Evolutionary conservation across 2,888 invertebrate species (phyloP).

Genomic region (Torymus auratus): DNA sequence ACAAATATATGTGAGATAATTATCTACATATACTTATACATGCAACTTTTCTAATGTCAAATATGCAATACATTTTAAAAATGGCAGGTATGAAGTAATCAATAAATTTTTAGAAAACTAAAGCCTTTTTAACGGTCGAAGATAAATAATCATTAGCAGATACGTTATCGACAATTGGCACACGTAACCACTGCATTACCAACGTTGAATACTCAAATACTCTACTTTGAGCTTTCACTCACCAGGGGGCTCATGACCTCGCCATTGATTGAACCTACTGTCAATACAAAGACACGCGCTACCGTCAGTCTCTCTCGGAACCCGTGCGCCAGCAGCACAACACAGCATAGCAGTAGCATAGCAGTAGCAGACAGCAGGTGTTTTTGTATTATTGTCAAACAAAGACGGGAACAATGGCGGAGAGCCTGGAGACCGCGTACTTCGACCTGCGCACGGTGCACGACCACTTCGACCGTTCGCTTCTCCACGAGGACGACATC

Average conservation of each 20-base stretch:
- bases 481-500: conserved; percentile 85
- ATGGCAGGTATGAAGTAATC: too few species aligned
- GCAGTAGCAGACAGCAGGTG: conserved; percentile 29
- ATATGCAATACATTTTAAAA: background rate
- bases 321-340: background rate
- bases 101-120: too few species aligned
- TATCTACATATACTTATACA: too few species aligned
- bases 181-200: conserved; percentile 12
- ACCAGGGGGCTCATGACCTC: conserved; percentile 27
- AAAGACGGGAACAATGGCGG: conserved; percentile 48
- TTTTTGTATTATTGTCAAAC: conserved; percentile 2
- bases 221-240: background rate
- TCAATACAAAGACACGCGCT: background rate
- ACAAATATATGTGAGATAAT: too few species aligned
- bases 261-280: conserved; percentile 17
- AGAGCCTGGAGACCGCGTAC: conserved; percentile 57
- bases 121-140: too few species aligned
- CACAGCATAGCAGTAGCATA: background rate
- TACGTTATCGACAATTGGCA: background rate
- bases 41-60: background rate
- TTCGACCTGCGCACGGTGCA: conserved; percentile 81
- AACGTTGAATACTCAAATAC: background rate
- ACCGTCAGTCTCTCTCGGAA: background rate
- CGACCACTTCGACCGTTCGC: conserved; percentile 82
- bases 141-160: too few species aligned